These are phyloP conservation scores for Montifringilla adamsi DNA, from an alignment of 2,113 vertebrate species.

Conservation along the genomic window DNA sequence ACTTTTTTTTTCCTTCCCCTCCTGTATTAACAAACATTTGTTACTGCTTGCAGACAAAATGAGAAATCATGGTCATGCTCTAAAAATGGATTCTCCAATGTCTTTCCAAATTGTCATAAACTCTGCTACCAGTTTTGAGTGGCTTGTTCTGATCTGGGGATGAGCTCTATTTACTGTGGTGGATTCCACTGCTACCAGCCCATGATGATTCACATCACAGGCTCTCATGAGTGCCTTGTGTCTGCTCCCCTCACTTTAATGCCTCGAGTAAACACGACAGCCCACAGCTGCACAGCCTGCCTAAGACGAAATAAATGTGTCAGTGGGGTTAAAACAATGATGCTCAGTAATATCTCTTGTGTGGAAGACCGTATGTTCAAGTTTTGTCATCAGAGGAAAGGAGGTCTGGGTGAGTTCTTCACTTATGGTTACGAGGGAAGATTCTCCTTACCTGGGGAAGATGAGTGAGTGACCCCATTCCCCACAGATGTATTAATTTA, in stretches of 20 bases:
- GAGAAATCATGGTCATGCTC: background rate
- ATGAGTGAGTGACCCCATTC: background rate
- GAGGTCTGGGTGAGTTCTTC: background rate
- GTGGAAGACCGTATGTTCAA: background rate
- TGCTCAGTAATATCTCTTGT: background rate
- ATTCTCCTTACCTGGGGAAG: background rate
- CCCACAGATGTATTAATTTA: background rate
- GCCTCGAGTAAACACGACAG: background rate
- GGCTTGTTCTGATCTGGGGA: background rate
- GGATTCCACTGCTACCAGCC: background rate
- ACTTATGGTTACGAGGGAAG: background rate
- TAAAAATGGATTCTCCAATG: background rate
- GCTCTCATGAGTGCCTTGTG: background rate
- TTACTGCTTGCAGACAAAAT: background rate
- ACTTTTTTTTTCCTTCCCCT: background rate
- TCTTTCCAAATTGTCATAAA: background rate
- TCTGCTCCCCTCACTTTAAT: background rate
- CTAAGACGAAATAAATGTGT: background rate
- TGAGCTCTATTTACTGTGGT: background rate
- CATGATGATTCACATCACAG: background rate
- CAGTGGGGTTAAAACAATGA: background rate
- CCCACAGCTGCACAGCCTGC: background rate
- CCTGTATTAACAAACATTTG: background rate
- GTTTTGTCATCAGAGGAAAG: background rate
- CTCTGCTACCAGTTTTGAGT: background rate